Evolutionary conservation across 1,140 invertebrate genomes (phyloP).

Genomic region (Penaeus vannamei): DNA sequence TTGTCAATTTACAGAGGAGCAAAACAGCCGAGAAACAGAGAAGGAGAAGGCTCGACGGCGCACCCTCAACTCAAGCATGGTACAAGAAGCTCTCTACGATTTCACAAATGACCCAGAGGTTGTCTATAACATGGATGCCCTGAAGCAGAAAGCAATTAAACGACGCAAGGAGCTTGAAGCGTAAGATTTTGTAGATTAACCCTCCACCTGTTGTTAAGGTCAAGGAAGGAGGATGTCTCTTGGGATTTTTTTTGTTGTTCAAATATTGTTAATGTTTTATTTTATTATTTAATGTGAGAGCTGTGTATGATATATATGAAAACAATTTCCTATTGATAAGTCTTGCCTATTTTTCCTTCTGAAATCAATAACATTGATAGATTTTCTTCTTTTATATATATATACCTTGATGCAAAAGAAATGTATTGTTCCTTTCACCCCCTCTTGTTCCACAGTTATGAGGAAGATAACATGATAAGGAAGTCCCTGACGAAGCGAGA

Average conservation of each 20-base stretch:
- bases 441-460: slow-evolving; percentile 36
- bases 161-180: slow-evolving; percentile 51
- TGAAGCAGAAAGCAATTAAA: slow-evolving; percentile 52
- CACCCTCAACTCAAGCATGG: slow-evolving; percentile 34
- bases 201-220: no score
- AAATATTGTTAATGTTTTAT: no score
- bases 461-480: slow-evolving; percentile 52
- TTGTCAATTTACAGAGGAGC: not conserved
- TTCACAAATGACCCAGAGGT: slow-evolving; percentile 55
- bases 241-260: not conserved
- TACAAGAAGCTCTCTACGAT: slow-evolving; percentile 42
- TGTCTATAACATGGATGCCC: slow-evolving; percentile 47
- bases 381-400: not conserved
- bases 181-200: slow-evolving; percentile 19
- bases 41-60: slow-evolving; percentile 36
- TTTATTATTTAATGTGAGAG: no score
- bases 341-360: no score
- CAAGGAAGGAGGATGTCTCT: no score
- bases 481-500: slow-evolving; percentile 31
- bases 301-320: no score
- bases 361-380: no score
- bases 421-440: not conserved
- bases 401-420: not conserved
- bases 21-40: slow-evolving; percentile 10
- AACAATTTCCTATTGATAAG: no score